A percentile compares a stretch with the other conserved stretches of the same genome.
Evolutionary conservation across 2,888 invertebrate species (phyloP).

Genomic region (Conus canariensis): DNA sequence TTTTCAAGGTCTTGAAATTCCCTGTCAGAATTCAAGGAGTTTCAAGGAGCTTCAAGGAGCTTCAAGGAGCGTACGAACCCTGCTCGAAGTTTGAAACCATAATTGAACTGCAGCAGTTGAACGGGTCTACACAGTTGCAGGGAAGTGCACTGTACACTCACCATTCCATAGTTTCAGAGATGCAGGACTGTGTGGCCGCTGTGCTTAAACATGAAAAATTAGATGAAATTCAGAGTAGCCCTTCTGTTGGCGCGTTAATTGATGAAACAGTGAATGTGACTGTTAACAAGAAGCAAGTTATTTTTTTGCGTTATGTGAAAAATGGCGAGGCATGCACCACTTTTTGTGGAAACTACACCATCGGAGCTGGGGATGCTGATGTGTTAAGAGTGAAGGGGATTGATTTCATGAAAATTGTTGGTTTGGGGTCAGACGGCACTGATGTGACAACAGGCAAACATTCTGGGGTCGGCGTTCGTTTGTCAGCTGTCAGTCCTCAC

Average conservation of each 20-base stretch:
- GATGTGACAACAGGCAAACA: too few relatives aligned
- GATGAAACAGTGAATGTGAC: not conserved
- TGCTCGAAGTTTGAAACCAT: too few relatives aligned
- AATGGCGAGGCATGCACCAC: not conserved
- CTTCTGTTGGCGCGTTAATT: not conserved
- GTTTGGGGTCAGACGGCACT: not conserved
- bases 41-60: too few relatives aligned
- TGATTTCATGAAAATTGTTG: not conserved
- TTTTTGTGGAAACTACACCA: not conserved
- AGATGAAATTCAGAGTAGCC: not conserved
- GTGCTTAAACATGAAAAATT: not conserved
- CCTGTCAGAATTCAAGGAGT: too few relatives aligned
- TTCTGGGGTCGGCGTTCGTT: too few relatives aligned
- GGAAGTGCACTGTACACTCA: too few relatives aligned
- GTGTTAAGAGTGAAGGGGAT: not conserved
- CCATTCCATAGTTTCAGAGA: too few relatives aligned
- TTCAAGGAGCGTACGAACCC: too few relatives aligned
- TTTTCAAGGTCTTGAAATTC: too few relatives aligned
- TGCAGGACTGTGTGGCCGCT: not conserved
- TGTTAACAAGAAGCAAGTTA: not conserved
- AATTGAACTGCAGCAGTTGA: too few relatives aligned
- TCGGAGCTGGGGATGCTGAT: not conserved
- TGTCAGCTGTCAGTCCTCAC: too few relatives aligned
- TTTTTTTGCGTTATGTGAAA: not conserved
- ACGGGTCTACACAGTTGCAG: too few relatives aligned